Percentiles rank a stretch among this genome's conserved stretches.
phyloP scores from a whole-genome alignment of 2,113 vertebrate genomes.

The Pollachius pollachius region DNA sequence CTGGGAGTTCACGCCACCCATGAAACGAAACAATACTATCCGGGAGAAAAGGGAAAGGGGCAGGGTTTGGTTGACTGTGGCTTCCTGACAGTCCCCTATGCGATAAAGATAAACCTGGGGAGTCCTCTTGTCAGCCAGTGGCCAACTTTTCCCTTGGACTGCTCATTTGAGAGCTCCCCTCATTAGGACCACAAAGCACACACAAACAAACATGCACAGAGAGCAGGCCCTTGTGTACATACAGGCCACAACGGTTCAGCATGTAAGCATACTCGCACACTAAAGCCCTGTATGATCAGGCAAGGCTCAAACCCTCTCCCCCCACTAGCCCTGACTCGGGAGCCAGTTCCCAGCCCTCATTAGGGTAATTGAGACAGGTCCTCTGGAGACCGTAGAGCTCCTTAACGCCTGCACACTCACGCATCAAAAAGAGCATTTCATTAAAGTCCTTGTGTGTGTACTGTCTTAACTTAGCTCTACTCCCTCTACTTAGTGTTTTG shows the following conservation, averaged over 20 bases:
- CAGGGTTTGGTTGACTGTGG: too few species aligned
- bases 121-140: too few species aligned
- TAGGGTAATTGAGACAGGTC: conserved; percentile 72
- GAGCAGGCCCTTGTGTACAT: neutral
- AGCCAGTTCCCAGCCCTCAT: conserved; percentile 63
- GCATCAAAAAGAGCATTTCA: conserved; percentile 64
- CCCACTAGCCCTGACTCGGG: conserved; percentile 31
- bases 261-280: neutral
- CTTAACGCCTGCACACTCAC: conserved; percentile 59
- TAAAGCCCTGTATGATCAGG: neutral
- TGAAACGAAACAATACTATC: too few species aligned
- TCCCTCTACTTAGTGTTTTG: conserved; percentile 26
- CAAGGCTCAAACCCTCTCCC: neutral
- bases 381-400: conserved; percentile 64
- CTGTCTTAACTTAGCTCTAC: conserved; percentile 29
- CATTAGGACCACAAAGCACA: neutral
- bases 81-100: too few species aligned
- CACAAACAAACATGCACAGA: neutral
- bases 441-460: conserved; percentile 50
- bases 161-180: too few species aligned
- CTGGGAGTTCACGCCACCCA: too few species aligned
- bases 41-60: too few species aligned
- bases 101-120: too few species aligned
- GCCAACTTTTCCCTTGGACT: too few species aligned
- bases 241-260: conserved; percentile 8